Base-by-base conservation (phyloP, 2,797 vertebrate genomes). In the Cyprinodon diabolis region DNA sequence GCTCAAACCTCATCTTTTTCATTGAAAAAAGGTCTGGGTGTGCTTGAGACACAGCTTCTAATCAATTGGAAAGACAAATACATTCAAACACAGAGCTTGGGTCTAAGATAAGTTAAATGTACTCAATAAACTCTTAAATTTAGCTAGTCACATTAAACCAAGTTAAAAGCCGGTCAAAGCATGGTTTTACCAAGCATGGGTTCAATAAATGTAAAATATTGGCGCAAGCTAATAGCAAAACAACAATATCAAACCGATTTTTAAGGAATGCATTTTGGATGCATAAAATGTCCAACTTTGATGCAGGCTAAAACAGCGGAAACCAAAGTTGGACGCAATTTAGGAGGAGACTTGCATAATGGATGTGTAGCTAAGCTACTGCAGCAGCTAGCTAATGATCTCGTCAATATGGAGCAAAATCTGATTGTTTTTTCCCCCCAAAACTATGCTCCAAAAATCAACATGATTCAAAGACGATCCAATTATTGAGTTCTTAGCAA, bases 1-100 rank as follows among this genome's bases (percentile, higher is more conserved):
- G 87, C 82, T 89, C 78, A 87, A 84, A 90, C 84, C 84, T 86
- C 83, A 85, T 87, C 79, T 60, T 90, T 82, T 81, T 57, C 12
- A 14, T 78, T 82, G 74, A 87, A 80, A 84, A 89, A 85, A 87
- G 77, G 72, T 86, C 82, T 79, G 81, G 84, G 83, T 84, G 84
- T 86, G 83, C 30, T 35, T 90, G 74, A 88, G 91, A 89, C 83
- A 47, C 73, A 48, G 62, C 79, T 80, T 63, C 69, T 86, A 85
- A 81, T 78, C 74, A 21, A n/a, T 80, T 65, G 85, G 79, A 79
- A 87, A 90, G 85, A 83, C 79, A 83, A 86, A 89, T 82, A 85
- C 68, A 71, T 76, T 77, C 70, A 79, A 81, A 77, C 77, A 78
- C 72, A 79, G 77, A 76, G 68, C 79, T 89, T 88, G 87, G 86